Base-by-base conservation (phyloP, 2,797 vertebrate genomes). In the Propithecus perrieri region DNA sequence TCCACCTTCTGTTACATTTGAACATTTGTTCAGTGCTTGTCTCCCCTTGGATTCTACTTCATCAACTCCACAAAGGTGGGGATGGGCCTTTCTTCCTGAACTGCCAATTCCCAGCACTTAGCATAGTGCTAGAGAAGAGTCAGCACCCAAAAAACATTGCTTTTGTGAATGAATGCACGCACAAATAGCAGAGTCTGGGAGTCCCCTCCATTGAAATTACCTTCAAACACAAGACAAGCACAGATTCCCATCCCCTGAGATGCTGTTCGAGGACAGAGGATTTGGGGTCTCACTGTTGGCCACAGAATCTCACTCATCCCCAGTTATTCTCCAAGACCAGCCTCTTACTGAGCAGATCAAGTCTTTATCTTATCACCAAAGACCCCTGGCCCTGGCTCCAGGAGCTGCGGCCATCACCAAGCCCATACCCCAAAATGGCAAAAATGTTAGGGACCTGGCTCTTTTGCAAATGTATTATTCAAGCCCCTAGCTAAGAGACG, bases 401-500 rank as follows among this genome's bases (percentile, higher is more conserved):
- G n/a, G 18, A 71, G 33, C 78, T 11, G 4, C 78, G 33, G 69
- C 46, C n/a, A 88, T 86, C 59, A 59, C 24, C 59, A 75, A 86
- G 53, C 17, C 50, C n/a, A 90, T 22, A 55, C 63, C 33, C 4
- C 43, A 22, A 92, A 92, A 59, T 14, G 17, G 46, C 43, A 72
- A 90, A 91, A 71, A 50, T 0, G 0, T 85, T 74, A 65, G 61
- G 48, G 71, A 74, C 17, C 18, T 38, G 57, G 50, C 57, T 94
- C 50, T 57, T 84, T 79, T 55, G 55, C 80, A 96, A 57, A 89
- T 53, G 38, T 59, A 35, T 78, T 69, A 85, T 67, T 74, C 53
- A 91, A 91, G 74, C 79, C 74, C 41, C 69, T 86, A 67, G 95
- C 94, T 89, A 95, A 91, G 92, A 92, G 93, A 85, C 48, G 57